Conservation (phyloP, 1,140 invertebrate species). For the Zaprionus kolodkinae region DNA sequence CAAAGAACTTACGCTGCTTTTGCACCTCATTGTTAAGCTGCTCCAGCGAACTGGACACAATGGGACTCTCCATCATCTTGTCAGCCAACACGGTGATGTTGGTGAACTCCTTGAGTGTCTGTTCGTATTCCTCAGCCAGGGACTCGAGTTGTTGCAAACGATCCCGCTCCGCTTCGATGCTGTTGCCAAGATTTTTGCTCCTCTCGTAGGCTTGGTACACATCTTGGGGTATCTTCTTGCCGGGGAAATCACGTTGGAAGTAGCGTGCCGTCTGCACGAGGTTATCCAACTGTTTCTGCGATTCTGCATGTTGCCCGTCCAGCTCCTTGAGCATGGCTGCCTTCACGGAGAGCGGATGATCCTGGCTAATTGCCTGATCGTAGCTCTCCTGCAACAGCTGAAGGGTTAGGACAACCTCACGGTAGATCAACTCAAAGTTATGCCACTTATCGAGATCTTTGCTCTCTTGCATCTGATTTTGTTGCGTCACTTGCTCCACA, state of each 20-base stretch:
- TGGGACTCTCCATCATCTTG: slow-evolving; percentile 89
- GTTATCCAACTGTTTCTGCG: slow-evolving; percentile 66
- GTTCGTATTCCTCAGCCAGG: slow-evolving; percentile 93
- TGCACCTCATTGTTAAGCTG: slow-evolving; percentile 94
- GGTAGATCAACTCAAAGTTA: slow-evolving; percentile 85
- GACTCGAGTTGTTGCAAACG: slow-evolving; percentile 89
- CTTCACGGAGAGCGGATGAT: slow-evolving; percentile 74
- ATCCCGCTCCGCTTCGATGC: slow-evolving; percentile 89
- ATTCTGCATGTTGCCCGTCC: slow-evolving; percentile 72
- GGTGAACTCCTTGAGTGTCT: slow-evolving; percentile 92
- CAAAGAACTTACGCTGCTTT: slow-evolving; percentile 94
- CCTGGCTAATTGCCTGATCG: slow-evolving; percentile 58
- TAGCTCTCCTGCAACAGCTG: slow-evolving; percentile 70
- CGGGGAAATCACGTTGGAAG: slow-evolving; percentile 87
- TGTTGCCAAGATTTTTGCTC: slow-evolving; percentile 88
- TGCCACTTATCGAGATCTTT: slow-evolving; percentile 89
- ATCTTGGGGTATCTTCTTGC: slow-evolving; percentile 88
- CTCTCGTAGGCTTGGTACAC: slow-evolving; percentile 88
- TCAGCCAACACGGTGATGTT: slow-evolving; percentile 93
- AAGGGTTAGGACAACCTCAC: slow-evolving; percentile 50
- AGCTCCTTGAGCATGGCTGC: slow-evolving; percentile 74
- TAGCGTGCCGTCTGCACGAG: slow-evolving; percentile 85
- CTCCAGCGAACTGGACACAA: slow-evolving; percentile 89
- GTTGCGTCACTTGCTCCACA: slow-evolving; percentile 87
- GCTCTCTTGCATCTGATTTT: slow-evolving; percentile 87